Evolutionary conservation across 1,140 invertebrate species (phyloP).

Genomic region (Nautilus pompilius): DNA sequence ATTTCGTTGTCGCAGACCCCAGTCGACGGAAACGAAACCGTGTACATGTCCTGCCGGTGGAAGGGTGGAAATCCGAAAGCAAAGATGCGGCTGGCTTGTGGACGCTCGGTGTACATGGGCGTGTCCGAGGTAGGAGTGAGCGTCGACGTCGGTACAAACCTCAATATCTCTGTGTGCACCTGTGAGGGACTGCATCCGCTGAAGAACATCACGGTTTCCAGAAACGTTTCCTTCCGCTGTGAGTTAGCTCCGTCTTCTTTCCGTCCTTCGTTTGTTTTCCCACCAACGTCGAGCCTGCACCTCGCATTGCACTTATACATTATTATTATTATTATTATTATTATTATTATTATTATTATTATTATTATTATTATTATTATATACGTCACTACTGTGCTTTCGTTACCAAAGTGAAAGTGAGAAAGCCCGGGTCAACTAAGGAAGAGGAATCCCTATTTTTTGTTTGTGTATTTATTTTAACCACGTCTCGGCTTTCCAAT

Average conservation of each 20-base stretch:
- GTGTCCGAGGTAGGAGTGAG: neutral
- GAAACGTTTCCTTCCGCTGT: neutral
- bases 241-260: neutral
- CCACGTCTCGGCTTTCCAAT: too few species aligned
- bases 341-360: too few species aligned
- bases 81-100: neutral
- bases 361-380: neutral
- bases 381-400: neutral
- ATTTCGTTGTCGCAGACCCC: too few species aligned
- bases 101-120: neutral
- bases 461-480: too few species aligned
- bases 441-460: too few species aligned
- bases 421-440: too few species aligned
- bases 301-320: neutral
- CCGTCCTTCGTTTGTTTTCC: neutral
- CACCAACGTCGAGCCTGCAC: neutral
- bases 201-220: neutral
- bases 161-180: neutral
- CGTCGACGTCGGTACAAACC: neutral
- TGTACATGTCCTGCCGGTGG: neutral
- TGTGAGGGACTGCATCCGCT: neutral
- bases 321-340: neutral
- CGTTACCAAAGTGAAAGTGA: too few species aligned
- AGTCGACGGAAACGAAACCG: constrained; percentile 1
- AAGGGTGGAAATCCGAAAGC: constrained; percentile 1